Percentiles rank a stretch among this genome's conserved stretches.
Evolutionary conservation across 30 jellyfish, hydroid and myxozoan genomes (phyloP).

Genomic region (Hydractinia echinata): DNA sequence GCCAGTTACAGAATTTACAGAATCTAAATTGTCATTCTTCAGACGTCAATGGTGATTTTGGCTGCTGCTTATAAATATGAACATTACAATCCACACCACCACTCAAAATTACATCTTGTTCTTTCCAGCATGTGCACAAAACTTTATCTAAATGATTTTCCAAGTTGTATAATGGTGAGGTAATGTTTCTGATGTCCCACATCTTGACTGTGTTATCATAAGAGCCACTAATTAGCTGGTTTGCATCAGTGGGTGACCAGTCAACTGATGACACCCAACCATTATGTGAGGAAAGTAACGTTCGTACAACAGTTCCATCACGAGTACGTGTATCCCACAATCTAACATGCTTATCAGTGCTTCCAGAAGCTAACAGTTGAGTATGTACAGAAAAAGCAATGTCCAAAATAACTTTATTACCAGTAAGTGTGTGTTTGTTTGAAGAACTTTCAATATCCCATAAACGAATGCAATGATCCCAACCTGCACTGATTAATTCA

Average conservation of each 20-base stretch:
- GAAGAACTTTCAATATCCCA: conserved; percentile 88
- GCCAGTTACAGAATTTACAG: too few relatives aligned
- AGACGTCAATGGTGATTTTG: neutral
- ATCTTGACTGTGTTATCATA: conserved; percentile 61
- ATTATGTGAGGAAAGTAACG: conserved; percentile 66
- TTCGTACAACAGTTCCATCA: conserved; percentile 78
- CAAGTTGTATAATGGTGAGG: conserved; percentile 45
- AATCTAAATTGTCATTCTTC: neutral
- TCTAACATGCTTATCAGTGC: conserved; percentile 74
- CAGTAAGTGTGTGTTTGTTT: conserved; percentile 65
- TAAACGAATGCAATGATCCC: conserved; percentile 88
- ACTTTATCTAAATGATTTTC: conserved; percentile 82
- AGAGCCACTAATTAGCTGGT: conserved; percentile 68
- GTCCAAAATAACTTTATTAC: conserved; percentile 69
- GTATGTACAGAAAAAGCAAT: conserved; percentile 52
- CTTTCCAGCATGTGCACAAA: conserved; percentile 67
- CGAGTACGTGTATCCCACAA: conserved; percentile 76
- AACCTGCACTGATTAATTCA: conserved; percentile 68
- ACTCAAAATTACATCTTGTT: conserved; percentile 31
- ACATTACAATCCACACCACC: conserved; percentile 38
- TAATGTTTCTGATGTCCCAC: conserved; percentile 86
- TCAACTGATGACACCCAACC: conserved; percentile 96
- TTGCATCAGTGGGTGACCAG: conserved; percentile 86
- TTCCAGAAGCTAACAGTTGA: conserved; percentile 85
- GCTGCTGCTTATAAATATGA: conserved; percentile 15